phyloP scores from a whole-genome alignment of 1,140 invertebrate species.

The Spodoptera litura region DNA sequence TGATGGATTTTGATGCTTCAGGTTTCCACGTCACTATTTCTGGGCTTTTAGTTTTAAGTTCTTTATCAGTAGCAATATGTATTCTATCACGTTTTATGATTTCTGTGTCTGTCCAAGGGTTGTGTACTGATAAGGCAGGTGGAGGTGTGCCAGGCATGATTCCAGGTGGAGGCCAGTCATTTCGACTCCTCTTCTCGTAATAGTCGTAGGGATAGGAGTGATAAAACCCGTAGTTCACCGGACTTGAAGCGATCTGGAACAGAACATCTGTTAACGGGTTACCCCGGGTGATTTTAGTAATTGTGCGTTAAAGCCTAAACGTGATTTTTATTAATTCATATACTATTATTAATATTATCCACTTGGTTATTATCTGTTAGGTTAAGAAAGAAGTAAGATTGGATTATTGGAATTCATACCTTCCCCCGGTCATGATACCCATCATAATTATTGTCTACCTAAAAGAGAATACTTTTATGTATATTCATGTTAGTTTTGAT shows the following conservation, averaged over 20 bases:
- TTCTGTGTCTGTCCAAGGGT: slow-evolving; percentile 56
- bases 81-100: slow-evolving; percentile 63
- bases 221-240: slow-evolving; percentile 84
- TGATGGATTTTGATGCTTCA: slow-evolving; percentile 53
- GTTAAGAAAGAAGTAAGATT: slow-evolving; percentile 23
- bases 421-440: slow-evolving; percentile 77
- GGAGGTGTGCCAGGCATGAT: slow-evolving; percentile 54
- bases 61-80: slow-evolving; percentile 52
- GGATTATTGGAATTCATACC: slow-evolving; percentile 67
- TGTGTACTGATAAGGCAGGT: slow-evolving; percentile 45
- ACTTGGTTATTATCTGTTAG: slow-evolving; percentile 3
- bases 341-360: not conserved
- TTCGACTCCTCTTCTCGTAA: slow-evolving; percentile 77
- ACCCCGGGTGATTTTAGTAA: slow-evolving; percentile 66
- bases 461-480: slow-evolving; percentile 73
- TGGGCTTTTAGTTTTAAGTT: slow-evolving; percentile 34
- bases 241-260: slow-evolving; percentile 86
- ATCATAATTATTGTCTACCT: slow-evolving; percentile 76
- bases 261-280: slow-evolving; percentile 84
- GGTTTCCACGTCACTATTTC: slow-evolving; percentile 53
- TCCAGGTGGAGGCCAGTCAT: slow-evolving; percentile 60
- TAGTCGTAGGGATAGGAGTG: slow-evolving; percentile 76
- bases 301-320: slow-evolving; percentile 64
- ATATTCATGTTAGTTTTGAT: slow-evolving; percentile 46
- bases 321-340: slow-evolving; percentile 39